phyloP scores from a whole-genome alignment of 2,888 invertebrate genomes.

The Drosophila pseudotakahashii region DNA sequence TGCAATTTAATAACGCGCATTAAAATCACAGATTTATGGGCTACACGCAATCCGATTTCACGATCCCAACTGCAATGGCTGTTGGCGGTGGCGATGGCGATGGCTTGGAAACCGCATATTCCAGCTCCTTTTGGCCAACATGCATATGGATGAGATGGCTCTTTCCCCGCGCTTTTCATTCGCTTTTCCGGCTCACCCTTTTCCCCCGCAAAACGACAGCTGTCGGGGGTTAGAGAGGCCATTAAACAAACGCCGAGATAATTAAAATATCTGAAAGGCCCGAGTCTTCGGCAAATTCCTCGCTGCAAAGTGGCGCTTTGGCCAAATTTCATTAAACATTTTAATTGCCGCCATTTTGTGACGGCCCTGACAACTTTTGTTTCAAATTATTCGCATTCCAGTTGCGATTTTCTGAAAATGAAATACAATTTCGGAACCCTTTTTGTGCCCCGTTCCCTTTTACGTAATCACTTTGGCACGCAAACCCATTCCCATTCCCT shows the following conservation, averaged over 20 bases:
- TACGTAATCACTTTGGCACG: slow-evolving; percentile 68
- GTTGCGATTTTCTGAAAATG: slow-evolving; percentile 59
- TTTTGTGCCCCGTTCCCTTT: slow-evolving; percentile 13
- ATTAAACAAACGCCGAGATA: slow-evolving; percentile 67
- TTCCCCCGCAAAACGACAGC: slow-evolving; percentile 1
- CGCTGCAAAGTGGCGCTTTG: slow-evolving; percentile 56
- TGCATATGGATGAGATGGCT: slow-evolving; percentile 43
- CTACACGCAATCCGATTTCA: slow-evolving; percentile 77
- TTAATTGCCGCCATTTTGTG: slow-evolving; percentile 75
- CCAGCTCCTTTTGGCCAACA: slow-evolving; percentile 10
- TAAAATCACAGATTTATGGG: slow-evolving; percentile 75
- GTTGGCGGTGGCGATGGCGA: slow-evolving; percentile 44
- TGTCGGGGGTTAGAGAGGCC: slow-evolving; percentile 33
- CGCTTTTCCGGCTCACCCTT: slow-evolving; percentile 20
- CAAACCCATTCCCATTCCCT: slow-evolving; percentile 43
- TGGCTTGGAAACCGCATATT: slow-evolving; percentile 48
- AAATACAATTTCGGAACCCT: slow-evolving; percentile 70
- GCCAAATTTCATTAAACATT: slow-evolving; percentile 77
- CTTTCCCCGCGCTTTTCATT: slow-evolving; percentile 4
- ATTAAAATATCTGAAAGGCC: slow-evolving; percentile 72
- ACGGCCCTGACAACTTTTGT: slow-evolving; percentile 47
- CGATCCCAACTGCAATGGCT: slow-evolving; percentile 67
- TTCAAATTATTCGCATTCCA: slow-evolving; percentile 70
- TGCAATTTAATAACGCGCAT: slow-evolving; percentile 78
- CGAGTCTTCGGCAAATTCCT: slow-evolving; percentile 49